Percentiles rank a stretch among this genome's conserved stretches.
Evolutionary conservation across 2,113 vertebrate species (phyloP).

Genomic region (Tetrao urogallus): DNA sequence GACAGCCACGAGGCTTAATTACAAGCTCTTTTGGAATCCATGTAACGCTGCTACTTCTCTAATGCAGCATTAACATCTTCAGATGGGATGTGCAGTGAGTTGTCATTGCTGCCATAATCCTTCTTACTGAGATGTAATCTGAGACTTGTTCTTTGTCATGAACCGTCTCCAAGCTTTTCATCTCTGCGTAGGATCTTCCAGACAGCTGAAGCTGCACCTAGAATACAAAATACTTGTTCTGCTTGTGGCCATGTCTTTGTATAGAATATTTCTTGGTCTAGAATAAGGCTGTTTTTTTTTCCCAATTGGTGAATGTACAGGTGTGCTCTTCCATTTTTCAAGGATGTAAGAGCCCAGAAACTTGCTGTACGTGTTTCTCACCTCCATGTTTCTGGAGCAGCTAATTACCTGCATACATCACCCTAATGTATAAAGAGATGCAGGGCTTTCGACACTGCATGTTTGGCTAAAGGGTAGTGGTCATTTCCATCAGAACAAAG

Average conservation of each 20-base stretch:
- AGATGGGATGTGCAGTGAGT: not conserved
- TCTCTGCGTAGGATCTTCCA: not conserved
- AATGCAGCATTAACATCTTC: not conserved
- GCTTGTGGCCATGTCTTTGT: not conserved
- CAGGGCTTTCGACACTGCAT: not conserved
- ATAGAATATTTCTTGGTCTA: not conserved
- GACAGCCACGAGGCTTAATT: not conserved
- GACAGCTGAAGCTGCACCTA: not conserved
- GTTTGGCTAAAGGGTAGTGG: not conserved
- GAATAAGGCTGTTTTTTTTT: not conserved
- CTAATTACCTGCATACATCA: not conserved
- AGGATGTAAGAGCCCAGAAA: not conserved
- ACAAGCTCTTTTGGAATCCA: not conserved
- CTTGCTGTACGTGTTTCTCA: not conserved
- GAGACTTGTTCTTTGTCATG: not conserved
- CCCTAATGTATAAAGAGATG: not conserved
- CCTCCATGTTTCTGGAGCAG: not conserved
- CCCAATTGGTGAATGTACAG: not conserved
- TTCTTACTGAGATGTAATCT: not conserved
- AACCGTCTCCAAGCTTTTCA: not conserved
- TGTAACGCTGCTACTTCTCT: not conserved
- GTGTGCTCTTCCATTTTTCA: not conserved
- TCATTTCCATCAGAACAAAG: not conserved
- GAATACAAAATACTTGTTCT: not conserved
- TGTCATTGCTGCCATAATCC: not conserved